A percentile compares a stretch with the other conserved stretches of the same genome.
phyloP scores from a whole-genome alignment of 2,888 invertebrate genomes.

The Drosophila neotestacea region DNA sequence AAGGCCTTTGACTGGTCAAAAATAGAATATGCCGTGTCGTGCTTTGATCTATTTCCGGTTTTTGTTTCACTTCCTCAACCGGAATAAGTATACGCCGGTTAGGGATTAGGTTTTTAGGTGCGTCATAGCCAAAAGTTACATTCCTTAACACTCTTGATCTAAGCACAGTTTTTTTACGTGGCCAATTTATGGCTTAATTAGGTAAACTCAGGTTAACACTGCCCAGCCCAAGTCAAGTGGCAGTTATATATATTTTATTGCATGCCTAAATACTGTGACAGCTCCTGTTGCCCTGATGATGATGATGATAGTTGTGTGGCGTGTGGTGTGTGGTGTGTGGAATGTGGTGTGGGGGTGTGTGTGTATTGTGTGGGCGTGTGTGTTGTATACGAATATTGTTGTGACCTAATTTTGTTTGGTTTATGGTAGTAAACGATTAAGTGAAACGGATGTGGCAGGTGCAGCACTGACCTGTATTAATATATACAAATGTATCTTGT shows the following conservation, averaged over 20 bases:
- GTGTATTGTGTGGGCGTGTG: conserved; percentile 36
- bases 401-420: conserved; percentile 61
- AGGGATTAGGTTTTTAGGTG: conserved; percentile 29
- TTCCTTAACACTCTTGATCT: conserved; percentile 38
- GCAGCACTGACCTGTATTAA: conserved; percentile 65
- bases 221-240: conserved; percentile 46
- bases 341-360: conserved; percentile 25
- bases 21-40: conserved; percentile 48
- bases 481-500: conserved; percentile 19
- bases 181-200: conserved; percentile 61
- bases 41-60: conserved; percentile 60
- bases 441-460: conserved; percentile 37
- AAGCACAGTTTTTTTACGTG: conserved; percentile 13
- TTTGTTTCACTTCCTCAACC: conserved; percentile 1
- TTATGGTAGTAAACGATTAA: conserved; percentile 22
- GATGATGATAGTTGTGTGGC: background rate
- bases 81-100: conserved; percentile 8
- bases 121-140: conserved; percentile 39
- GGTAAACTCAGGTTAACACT: conserved; percentile 54
- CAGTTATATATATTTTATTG: conserved; percentile 46
- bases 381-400: conserved; percentile 35
- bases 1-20: conserved; percentile 30
- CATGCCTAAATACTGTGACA: conserved; percentile 37
- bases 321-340: conserved; percentile 16
- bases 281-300: conserved; percentile 10